Conservation (phyloP, 2,113 vertebrate genomes). For the Dascyllus trimaculatus region DNA sequence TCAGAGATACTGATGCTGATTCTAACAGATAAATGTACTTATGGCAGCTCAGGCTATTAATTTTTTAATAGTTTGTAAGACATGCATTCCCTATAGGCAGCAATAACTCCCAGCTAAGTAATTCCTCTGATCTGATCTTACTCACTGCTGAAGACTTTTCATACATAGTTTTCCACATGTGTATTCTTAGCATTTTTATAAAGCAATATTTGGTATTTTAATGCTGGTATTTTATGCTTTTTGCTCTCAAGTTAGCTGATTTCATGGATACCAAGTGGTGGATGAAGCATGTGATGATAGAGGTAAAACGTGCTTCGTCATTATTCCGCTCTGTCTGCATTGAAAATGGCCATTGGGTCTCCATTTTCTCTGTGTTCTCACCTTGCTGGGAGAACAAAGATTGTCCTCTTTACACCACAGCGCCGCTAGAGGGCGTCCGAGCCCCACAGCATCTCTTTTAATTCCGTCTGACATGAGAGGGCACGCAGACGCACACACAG, state of each 20-base stretch:
- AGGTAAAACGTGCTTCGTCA: neutral
- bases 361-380: conserved; percentile 51
- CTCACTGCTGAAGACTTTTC: too few relatives aligned
- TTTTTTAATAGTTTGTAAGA: too few relatives aligned
- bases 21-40: too few relatives aligned
- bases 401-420: neutral
- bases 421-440: conserved; percentile 52
- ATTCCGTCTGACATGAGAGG: conserved; percentile 30
- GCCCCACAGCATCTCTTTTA: conserved; percentile 33
- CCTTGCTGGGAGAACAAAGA: conserved; percentile 55
- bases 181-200: neutral
- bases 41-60: too few relatives aligned
- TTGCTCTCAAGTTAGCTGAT: neutral
- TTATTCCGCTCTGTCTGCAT: neutral
- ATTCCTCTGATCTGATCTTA: too few relatives aligned
- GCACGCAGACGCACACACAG: conserved; percentile 32
- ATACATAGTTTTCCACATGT: neutral
- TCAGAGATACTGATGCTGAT: too few relatives aligned
- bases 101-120: too few relatives aligned
- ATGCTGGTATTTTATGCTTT: neutral
- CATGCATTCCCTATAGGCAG: too few relatives aligned
- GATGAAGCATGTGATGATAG: neutral
- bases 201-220: neutral
- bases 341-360: conserved; percentile 15
- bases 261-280: neutral